These are phyloP conservation scores for Dryoscopus gambensis DNA, from an alignment of 2,113 vertebrate genomes.

Conservation along the genomic window DNA sequence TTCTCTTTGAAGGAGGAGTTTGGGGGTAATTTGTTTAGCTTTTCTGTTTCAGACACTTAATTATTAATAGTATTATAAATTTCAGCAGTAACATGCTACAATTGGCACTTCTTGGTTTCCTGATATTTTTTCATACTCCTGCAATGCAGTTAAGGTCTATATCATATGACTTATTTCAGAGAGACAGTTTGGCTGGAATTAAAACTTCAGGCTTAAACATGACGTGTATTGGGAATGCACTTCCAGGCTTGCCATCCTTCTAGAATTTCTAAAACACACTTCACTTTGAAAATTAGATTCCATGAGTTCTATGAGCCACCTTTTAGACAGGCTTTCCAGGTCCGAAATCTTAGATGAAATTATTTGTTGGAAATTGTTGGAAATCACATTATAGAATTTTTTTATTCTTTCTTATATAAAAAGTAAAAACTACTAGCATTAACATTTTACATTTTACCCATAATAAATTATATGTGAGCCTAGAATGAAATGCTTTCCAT, in stretches of 20 bases:
- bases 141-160: neutral
- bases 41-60: neutral
- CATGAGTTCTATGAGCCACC: fast-evolving
- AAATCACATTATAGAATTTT: neutral
- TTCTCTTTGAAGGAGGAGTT: neutral
- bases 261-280: neutral
- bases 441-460: neutral
- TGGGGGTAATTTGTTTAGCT: neutral
- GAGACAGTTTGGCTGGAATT: neutral
- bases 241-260: neutral
- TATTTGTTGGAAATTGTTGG: neutral
- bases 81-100: neutral
- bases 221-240: neutral
- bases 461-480: neutral
- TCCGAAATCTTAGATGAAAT: neutral
- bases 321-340: neutral
- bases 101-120: neutral
- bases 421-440: neutral
- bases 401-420: neutral
- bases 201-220: neutral
- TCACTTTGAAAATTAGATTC: neutral
- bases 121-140: neutral
- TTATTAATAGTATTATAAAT: neutral
- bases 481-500: neutral
- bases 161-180: neutral